Evolutionary conservation across 2,888 invertebrate genomes (phyloP), one percentile per base, ranked within the genome.

Genomic region (Adela reaumurella): DNA sequence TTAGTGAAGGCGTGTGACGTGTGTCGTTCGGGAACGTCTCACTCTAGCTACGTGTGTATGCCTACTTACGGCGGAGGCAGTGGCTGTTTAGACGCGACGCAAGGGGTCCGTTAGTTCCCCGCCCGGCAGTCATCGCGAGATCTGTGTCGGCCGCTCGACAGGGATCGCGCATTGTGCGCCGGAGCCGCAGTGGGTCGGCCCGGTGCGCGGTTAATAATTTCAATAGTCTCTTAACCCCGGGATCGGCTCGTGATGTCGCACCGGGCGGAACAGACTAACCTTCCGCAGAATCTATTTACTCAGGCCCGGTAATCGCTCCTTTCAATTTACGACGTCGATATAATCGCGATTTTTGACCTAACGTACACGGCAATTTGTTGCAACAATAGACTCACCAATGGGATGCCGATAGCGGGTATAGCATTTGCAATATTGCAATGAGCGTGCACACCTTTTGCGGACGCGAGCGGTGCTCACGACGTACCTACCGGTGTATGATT

Each of bases 271-370:
- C 11, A 8, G 6, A 8, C 35, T 35, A 35, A 35, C 35, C 35
- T 35, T 35, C 67, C 54, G 62, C 64, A 65, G 62, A 70, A 76
- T 73, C 76, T 69, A 68, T 73, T 72, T 68, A 62, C 71, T 67
- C 76, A 71, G 35, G 6, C 35, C 35, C 74, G 74, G 73, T 76
- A 76, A 74, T 74, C 68, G 70, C 62, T 65, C 65, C 63, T 68
- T 77, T 76, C 73, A 76, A 74, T 76, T 74, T 74, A 70, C 70
- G 60, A 70, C 68, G 69, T 69, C 72, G 66, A 65, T 70, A 64
- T 63, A 64, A 63, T 64, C 58, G 52, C 53, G 35, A 3, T 8
- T 35, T 35, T 35, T 35, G 35, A 35, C 35, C 56, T 69, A 67
- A 70, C 65, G 64, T 66, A 67, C 67, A 61, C 58, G 56, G 58